phyloP scores from a whole-genome alignment of 2,797 vertebrate genomes.

The Periparus ater region DNA sequence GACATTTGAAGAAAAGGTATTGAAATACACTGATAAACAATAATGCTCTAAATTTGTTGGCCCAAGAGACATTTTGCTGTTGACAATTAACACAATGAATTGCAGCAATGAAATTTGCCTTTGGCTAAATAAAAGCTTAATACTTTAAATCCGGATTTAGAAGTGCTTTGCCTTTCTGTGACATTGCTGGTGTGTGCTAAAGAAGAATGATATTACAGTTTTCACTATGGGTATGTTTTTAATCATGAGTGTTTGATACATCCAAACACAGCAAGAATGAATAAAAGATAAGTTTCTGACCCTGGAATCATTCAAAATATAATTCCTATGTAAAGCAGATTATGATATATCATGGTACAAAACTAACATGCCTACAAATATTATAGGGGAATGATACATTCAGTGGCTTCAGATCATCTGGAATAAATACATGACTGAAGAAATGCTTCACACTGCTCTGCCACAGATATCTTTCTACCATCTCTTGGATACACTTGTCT shows the following conservation, averaged over 20 bases:
- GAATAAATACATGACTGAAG: neutral
- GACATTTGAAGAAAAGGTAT: neutral
- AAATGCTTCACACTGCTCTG: neutral
- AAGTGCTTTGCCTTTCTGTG: neutral
- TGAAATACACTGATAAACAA: neutral
- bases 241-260: neutral
- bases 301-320: neutral
- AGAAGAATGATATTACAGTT: neutral
- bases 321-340: neutral
- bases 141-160: constrained; percentile 3
- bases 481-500: constrained; percentile 6
- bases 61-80: constrained; percentile 40
- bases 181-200: neutral
- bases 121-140: constrained; percentile 47
- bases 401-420: neutral
- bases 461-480: neutral
- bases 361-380: neutral
- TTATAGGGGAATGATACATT: neutral
- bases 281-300: neutral
- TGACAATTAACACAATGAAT: constrained; percentile 58
- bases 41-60: constrained; percentile 37
- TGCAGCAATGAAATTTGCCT: constrained; percentile 40
- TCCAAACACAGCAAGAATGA: neutral
- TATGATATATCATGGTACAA: neutral
- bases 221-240: neutral